A percentile compares a stretch with the other conserved stretches of the same genome.
These are phyloP conservation scores for Acipenser ruthenus DNA, from an alignment of 2,797 vertebrate species.

Conservation along the genomic window DNA sequence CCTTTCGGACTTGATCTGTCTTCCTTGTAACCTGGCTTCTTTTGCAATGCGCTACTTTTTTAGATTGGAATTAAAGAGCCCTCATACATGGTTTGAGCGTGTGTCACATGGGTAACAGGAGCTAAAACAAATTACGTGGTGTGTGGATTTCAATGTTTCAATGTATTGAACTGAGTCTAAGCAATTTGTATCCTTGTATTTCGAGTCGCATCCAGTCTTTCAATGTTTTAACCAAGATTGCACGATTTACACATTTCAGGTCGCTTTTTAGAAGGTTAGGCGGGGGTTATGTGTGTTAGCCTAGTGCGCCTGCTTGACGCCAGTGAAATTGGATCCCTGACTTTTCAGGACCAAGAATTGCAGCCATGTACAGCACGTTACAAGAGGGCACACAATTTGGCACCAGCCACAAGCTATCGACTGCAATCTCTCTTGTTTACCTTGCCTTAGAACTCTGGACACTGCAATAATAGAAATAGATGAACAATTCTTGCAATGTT, in stretches of 20 bases:
- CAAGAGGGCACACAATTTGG: constrained; percentile 14
- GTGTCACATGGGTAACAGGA: constrained; percentile 6
- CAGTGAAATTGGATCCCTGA: constrained; percentile 65
- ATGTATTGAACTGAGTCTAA: neutral
- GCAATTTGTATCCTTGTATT: neutral
- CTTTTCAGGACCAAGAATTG: constrained; percentile 49
- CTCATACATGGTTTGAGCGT: constrained; percentile 1
- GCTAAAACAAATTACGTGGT: neutral
- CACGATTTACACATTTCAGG: constrained; percentile 5
- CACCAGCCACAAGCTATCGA: neutral
- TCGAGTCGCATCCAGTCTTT: neutral
- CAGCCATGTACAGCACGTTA: constrained; percentile 34
- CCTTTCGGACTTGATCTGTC: neutral
- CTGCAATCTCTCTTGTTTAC: constrained; percentile 5
- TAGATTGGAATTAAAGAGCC: constrained; percentile 7
- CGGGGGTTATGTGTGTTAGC: constrained; percentile 33
- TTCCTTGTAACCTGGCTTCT: constrained; percentile 1
- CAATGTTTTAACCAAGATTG: constrained; percentile 7
- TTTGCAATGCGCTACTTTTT: neutral
- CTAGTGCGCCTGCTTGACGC: constrained; percentile 61
- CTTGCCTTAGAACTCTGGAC: neutral
- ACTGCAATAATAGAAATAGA: neutral
- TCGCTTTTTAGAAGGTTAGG: constrained; percentile 37
- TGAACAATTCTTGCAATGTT: neutral
- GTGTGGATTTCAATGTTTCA: neutral